Conservation (phyloP, 2,888 invertebrate species). For the Chymomyza caudatula region DNA sequence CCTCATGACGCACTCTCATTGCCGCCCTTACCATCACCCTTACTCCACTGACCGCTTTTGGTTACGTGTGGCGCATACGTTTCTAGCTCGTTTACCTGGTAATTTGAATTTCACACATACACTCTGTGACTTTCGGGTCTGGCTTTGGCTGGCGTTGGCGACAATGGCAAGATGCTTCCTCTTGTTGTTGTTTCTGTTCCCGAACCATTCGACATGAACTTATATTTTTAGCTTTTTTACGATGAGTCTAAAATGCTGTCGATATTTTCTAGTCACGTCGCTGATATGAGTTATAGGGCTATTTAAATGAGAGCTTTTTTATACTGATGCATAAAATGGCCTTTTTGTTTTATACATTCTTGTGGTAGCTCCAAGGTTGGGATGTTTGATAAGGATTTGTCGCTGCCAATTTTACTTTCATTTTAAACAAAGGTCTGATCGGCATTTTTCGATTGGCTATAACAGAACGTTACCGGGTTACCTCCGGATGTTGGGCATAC, state of each 20-base stretch:
- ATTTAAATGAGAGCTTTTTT: background rate
- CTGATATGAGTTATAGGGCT: background rate
- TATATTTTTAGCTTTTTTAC: background rate
- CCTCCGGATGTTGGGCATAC: too few species aligned
- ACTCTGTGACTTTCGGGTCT: background rate
- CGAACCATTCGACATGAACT: background rate
- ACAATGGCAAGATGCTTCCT: background rate
- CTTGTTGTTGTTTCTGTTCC: background rate
- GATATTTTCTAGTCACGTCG: background rate
- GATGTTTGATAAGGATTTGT: too few species aligned
- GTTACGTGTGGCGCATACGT: conserved; percentile 60
- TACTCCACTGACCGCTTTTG: conserved; percentile 32
- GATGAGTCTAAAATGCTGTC: background rate
- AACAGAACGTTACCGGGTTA: too few species aligned
- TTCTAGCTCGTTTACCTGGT: conserved; percentile 53
- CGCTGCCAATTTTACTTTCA: too few species aligned
- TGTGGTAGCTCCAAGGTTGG: too few species aligned
- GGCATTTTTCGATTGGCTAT: too few species aligned
- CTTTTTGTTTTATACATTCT: too few species aligned
- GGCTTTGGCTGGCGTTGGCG: too few species aligned
- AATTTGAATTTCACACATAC: conserved; percentile 67
- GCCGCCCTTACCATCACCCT: background rate
- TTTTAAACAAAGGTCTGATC: too few species aligned
- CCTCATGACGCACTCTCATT: background rate
- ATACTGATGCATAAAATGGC: background rate